Evolutionary conservation across 1,140 invertebrate species (phyloP).

Genomic region (Drosophila navojoa): DNA sequence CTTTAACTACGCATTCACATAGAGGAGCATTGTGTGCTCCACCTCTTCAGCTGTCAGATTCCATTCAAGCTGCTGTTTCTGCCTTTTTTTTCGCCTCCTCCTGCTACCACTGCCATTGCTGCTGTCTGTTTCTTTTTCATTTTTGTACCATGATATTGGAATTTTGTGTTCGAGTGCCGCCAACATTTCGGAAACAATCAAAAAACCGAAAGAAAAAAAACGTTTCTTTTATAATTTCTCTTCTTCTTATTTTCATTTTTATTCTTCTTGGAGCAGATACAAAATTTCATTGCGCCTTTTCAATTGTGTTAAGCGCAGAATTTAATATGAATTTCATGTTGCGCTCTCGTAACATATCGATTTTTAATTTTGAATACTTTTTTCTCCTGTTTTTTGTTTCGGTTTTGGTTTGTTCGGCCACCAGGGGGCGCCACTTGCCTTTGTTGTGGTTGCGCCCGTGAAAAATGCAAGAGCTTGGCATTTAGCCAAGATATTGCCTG

Average conservation of each 20-base stretch:
- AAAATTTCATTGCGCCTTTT: constrained; percentile 1
- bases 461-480: constrained; percentile 14
- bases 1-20: constrained; percentile 39
- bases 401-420: neutral
- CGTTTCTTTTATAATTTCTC: constrained; percentile 13
- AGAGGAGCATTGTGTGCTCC: neutral
- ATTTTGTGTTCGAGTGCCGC: constrained; percentile 46
- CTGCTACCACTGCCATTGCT: too few relatives aligned
- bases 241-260: constrained; percentile 3
- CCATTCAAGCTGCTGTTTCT: constrained; percentile 10
- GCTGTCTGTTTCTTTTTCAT: neutral
- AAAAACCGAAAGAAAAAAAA: constrained; percentile 6
- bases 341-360: constrained; percentile 27
- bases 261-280: too few relatives aligned
- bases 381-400: neutral
- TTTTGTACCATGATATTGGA: constrained; percentile 37
- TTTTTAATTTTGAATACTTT: constrained; percentile 41
- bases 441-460: constrained; percentile 43
- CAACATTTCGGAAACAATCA: constrained; percentile 51
- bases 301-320: constrained; percentile 44
- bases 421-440: constrained; percentile 33
- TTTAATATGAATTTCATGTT: constrained; percentile 49
- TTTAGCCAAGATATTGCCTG: neutral
- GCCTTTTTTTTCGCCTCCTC: neutral
- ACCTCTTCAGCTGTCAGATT: constrained; percentile 28